Base-by-base conservation (phyloP, 1,140 invertebrate species). In the Cepaea nemoralis region DNA sequence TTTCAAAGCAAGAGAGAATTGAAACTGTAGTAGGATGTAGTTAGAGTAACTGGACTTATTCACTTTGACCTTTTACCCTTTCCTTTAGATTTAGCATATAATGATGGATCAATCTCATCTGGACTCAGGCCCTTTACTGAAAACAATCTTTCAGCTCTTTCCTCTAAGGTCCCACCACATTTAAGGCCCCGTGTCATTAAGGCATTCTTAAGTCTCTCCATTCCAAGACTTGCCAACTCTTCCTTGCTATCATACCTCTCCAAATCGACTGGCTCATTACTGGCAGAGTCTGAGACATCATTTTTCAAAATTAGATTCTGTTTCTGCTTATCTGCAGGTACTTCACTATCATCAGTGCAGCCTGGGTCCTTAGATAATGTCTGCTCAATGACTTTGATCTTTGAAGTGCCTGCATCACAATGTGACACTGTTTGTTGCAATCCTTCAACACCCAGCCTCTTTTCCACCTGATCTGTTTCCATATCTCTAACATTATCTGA, bases 91-190 rank as follows among this genome's bases (percentile, higher is more conserved):
- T 92, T 92, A 16, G 90, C 88, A n/a, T 92, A 83, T 31, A 92
- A 81, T 27, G 86, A 83, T 63, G 88, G 83, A 55, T 88, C 85
- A 77, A 91, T 91, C 77, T 92, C 77, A 59, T 90, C 88, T 10
- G 73, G 74, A 0, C 85, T 73, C 22, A 92, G 74, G 22, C 91
- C 91, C 84, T 90, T 90, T 12, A 92, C 89, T 42, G 90, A 89
- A 77, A 88, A 93, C 27, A 93, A 84, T 81, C 92, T 86, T 48
- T 89, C 80, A 12, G 91, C 92, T 74, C 92, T 82, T 77, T 93
- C 85, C 71, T 89, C 37, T 12, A 92, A 77, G 24, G 88, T 91
- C 22, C 92, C 92, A 27, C 92, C 92, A 88, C 91, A 92, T 83
- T 92, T 92, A 31, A 92, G 73, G 14, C 91, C 90, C 22, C 88